These are phyloP conservation scores for Clarias platycephalus DNA, from an alignment of 2,797 vertebrate genomes.

Conservation along the genomic window DNA sequence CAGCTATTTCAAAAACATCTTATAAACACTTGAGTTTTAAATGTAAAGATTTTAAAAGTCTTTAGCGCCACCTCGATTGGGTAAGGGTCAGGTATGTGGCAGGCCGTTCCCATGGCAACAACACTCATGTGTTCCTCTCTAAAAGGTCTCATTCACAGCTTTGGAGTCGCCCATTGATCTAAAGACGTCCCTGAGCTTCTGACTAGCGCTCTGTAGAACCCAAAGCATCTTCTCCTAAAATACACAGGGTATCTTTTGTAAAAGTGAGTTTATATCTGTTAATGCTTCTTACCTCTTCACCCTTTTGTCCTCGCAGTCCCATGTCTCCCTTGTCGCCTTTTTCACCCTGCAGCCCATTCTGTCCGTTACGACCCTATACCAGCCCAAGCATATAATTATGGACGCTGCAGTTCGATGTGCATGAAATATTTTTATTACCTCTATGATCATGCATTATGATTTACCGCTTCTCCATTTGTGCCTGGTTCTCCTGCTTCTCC, in stretches of 20 bases:
- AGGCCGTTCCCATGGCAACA: background rate
- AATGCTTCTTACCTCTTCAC: slow-evolving; percentile 70
- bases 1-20: background rate
- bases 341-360: slow-evolving; percentile 76
- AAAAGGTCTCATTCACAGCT: background rate
- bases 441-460: slow-evolving; percentile 24
- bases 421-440: background rate
- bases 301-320: slow-evolving; percentile 79
- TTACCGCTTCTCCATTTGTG: slow-evolving; percentile 75
- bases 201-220: background rate
- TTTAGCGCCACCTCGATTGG: background rate
- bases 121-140: background rate
- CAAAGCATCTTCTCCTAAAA: background rate
- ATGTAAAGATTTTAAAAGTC: background rate
- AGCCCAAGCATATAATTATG: background rate
- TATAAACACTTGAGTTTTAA: background rate
- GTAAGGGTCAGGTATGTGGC: background rate
- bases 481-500: slow-evolving; percentile 84
- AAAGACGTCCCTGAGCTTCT: background rate
- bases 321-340: slow-evolving; percentile 83
- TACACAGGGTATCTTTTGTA: too few species aligned
- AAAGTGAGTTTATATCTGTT: background rate
- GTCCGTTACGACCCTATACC: slow-evolving; percentile 78
- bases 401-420: too few species aligned
- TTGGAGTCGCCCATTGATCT: background rate